Percentiles rank a stretch among this genome's conserved stretches.
phyloP scores from a whole-genome alignment of 2,113 vertebrate species.

The Capricornis sumatraensis region DNA sequence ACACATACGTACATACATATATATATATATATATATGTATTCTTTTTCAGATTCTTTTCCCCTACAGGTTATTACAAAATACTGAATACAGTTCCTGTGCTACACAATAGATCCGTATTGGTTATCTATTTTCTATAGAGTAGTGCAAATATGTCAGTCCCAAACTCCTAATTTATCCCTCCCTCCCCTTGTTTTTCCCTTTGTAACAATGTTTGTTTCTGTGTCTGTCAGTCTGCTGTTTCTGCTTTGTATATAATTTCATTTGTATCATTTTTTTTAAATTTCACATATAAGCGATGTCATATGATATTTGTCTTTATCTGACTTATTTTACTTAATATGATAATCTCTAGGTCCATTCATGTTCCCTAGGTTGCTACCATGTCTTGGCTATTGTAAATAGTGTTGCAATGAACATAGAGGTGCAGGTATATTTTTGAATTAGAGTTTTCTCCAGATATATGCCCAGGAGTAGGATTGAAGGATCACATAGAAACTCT shows the following conservation, averaged over 20 bases:
- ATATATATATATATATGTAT: not conserved
- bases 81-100: not conserved
- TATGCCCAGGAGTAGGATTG: not conserved
- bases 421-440: not conserved
- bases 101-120: not conserved
- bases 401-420: not conserved
- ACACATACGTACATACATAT: not conserved
- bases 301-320: not conserved
- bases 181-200: not conserved
- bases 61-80: not conserved
- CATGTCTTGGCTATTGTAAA: not conserved
- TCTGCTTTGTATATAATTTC: not conserved
- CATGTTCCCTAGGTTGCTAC: not conserved
- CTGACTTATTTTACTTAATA: not conserved
- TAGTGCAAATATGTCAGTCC: not conserved
- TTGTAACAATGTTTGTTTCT: not conserved
- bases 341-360: not conserved
- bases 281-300: fast-evolving
- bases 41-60: not conserved
- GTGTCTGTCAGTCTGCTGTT: not conserved
- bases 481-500: not conserved
- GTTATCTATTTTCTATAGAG: not conserved
- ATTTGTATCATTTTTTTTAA: not conserved
- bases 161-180: not conserved
- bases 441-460: not conserved